Evolutionary conservation across 2,113 vertebrate genomes (phyloP).

Genomic region (Progne subis): DNA sequence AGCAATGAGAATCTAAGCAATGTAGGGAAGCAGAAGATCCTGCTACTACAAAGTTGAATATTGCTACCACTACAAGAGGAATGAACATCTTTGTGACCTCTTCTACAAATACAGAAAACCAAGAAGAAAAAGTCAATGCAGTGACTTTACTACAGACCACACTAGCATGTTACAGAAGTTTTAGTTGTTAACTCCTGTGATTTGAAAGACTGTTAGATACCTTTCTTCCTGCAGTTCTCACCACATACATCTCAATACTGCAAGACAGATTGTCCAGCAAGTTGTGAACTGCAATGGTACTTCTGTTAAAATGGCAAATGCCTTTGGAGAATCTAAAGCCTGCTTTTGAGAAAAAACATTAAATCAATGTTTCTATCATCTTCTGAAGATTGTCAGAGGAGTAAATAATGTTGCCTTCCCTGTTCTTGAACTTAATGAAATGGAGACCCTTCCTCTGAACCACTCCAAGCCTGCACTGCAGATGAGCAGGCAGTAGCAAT

Average conservation of each 20-base stretch:
- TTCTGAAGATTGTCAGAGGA: neutral
- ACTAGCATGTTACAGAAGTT: neutral
- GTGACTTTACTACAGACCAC: neutral
- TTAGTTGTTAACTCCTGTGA: neutral
- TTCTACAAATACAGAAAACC: neutral
- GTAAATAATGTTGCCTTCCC: neutral
- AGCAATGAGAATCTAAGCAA: neutral
- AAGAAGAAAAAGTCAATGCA: neutral
- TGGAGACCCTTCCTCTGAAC: neutral
- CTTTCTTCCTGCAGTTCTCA: neutral
- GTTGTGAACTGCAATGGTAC: neutral
- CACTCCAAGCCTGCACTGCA: neutral
- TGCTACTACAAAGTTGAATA: neutral
- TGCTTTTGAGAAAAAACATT: neutral
- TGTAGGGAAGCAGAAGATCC: neutral
- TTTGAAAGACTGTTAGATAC: neutral
- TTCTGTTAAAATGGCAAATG: neutral
- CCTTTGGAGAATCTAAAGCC: neutral
- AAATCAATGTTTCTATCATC: neutral
- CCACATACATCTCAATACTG: rapidly evolving
- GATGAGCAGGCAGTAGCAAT: neutral
- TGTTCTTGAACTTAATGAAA: neutral
- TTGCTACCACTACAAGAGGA: neutral
- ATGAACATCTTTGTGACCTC: neutral
- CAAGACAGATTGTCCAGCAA: neutral